Percentiles rank a stretch among this genome's conserved stretches.
phyloP scores from a whole-genome alignment of 2,113 vertebrate genomes.

The Coptodon rendalli region DNA sequence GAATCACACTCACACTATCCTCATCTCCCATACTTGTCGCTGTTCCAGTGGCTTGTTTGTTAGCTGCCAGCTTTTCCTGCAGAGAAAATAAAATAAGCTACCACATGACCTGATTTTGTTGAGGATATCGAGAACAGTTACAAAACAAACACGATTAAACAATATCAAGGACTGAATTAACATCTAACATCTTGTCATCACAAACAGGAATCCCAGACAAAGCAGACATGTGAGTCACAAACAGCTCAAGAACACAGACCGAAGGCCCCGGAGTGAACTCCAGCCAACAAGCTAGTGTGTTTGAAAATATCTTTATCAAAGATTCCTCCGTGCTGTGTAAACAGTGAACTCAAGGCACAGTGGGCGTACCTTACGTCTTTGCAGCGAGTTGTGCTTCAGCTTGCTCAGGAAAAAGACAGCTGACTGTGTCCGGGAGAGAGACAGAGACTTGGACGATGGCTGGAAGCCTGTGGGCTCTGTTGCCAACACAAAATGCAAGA shows the following conservation, averaged over 20 bases:
- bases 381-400: slow-evolving; percentile 81
- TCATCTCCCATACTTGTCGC: slow-evolving; percentile 61
- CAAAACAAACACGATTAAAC: neutral
- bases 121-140: neutral
- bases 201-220: neutral
- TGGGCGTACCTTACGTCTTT: slow-evolving; percentile 71
- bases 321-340: neutral
- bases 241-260: neutral
- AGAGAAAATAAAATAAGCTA: neutral
- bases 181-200: neutral
- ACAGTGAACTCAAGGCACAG: neutral
- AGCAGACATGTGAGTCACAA: neutral
- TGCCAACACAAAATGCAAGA: neutral
- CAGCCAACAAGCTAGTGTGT: neutral
- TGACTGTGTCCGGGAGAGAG: slow-evolving; percentile 57
- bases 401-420: slow-evolving; percentile 87
- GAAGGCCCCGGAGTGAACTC: neutral
- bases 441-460: slow-evolving; percentile 39
- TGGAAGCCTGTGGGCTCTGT: slow-evolving; percentile 46
- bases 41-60: slow-evolving; percentile 10
- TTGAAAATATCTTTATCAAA: neutral
- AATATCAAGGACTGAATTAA: neutral
- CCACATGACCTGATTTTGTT: neutral
- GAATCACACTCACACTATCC: slow-evolving; percentile 44
- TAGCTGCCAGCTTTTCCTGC: slow-evolving; percentile 57